phyloP scores from a whole-genome alignment of 2,113 vertebrate genomes.

The Turdus rufiventris region DNA sequence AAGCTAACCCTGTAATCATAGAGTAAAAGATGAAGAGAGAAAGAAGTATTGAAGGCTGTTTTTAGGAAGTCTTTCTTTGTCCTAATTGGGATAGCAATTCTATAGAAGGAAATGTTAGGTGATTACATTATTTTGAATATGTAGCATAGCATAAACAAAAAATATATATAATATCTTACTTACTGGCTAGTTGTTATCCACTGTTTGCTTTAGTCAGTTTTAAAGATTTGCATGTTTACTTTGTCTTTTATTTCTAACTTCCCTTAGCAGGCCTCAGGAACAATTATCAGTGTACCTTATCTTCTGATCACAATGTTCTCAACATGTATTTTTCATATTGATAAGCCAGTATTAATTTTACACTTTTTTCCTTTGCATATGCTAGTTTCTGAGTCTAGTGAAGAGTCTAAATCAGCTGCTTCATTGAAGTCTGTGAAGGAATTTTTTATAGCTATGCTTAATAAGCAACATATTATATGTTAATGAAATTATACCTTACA shows the following conservation, averaged over 20 bases:
- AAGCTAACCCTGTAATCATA: not conserved
- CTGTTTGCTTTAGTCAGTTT: not conserved
- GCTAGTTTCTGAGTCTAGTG: not conserved
- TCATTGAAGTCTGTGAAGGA: not conserved
- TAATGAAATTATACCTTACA: not conserved
- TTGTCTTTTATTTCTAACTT: not conserved
- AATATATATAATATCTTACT: not conserved
- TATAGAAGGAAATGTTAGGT: not conserved
- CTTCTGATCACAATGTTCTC: not conserved
- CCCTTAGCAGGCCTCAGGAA: not conserved
- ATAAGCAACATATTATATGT: not conserved
- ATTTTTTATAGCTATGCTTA: not conserved
- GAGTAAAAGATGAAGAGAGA: not conserved
- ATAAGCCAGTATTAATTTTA: not conserved
- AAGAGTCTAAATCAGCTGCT: not conserved
- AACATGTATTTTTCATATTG: not conserved
- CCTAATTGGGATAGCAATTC: not conserved
- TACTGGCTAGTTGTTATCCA: not conserved
- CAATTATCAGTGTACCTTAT: not conserved
- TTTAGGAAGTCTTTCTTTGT: not conserved
- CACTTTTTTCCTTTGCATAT: not conserved
- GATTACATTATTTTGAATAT: not conserved
- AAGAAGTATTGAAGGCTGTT: not conserved
- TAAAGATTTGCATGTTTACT: not conserved
- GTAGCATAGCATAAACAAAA: not conserved